These are phyloP conservation scores for Hucho hucho DNA, from an alignment of 2,113 vertebrate genomes.

Conservation along the genomic window DNA sequence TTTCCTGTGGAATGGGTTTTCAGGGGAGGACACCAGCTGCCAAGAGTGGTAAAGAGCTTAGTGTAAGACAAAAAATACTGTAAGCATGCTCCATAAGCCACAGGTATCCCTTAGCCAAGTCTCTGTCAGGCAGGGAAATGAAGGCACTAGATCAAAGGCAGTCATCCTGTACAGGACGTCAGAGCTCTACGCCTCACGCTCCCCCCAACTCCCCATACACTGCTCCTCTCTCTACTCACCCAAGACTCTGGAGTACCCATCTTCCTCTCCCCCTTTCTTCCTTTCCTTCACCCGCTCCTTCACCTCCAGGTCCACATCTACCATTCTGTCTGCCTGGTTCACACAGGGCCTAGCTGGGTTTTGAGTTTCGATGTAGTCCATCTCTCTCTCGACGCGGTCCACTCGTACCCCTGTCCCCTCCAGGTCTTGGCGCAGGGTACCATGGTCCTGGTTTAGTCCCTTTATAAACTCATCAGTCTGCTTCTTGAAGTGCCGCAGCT, in stretches of 20 bases:
- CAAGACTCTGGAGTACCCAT: constrained; percentile 81
- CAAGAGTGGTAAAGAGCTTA: constrained; percentile 2
- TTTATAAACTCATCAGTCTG: constrained; percentile 81
- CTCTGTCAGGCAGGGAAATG: constrained; percentile 17
- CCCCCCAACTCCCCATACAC: neutral
- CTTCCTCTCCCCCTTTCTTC: constrained; percentile 79
- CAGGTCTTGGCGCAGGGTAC: constrained; percentile 74
- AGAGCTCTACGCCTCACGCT: neutral
- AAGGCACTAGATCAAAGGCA: constrained; percentile 39
- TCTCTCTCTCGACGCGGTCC: constrained; percentile 85
- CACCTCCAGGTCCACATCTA: constrained; percentile 80
- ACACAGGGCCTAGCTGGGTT: constrained; percentile 84
- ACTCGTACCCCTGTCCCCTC: constrained; percentile 74
- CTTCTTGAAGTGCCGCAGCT: constrained; percentile 89
- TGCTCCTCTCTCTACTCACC: constrained; percentile 73
- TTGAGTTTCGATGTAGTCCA: constrained; percentile 87
- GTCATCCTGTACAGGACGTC: neutral
- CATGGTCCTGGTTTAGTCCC: constrained; percentile 79
- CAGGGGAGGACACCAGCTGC: constrained; percentile 17
- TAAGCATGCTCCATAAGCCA: neutral
- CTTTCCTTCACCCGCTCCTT: constrained; percentile 79
- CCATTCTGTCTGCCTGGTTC: constrained; percentile 80
- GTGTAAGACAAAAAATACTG: constrained; percentile 22
- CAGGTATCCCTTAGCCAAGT: constrained; percentile 13
- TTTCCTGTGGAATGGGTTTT: constrained; percentile 44